Percentiles rank a stretch among this genome's conserved stretches.
Conservation (phyloP, 1,140 invertebrate species). For the Olivierus martensii region DNA sequence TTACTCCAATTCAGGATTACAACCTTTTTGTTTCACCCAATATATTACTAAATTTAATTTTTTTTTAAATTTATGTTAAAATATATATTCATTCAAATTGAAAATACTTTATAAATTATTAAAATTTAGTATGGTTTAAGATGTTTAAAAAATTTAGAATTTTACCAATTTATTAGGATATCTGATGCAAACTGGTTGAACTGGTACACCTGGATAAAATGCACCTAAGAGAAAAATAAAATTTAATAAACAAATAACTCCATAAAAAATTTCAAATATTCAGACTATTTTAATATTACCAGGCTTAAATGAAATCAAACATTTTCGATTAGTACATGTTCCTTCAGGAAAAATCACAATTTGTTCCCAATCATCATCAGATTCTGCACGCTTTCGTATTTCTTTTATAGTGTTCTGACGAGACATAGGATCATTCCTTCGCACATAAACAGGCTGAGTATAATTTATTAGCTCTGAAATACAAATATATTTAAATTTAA, state of each 20-base stretch:
- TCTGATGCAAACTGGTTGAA: slow-evolving; percentile 82
- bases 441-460: slow-evolving; percentile 87
- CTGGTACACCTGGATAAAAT: slow-evolving; percentile 76
- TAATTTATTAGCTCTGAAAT: slow-evolving; percentile 68
- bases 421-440: slow-evolving; percentile 81
- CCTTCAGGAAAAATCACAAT: slow-evolving; percentile 92
- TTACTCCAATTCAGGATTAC: no score
- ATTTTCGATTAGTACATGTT: slow-evolving; percentile 85
- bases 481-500: slow-evolving; percentile 11
- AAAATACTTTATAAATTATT: no score
- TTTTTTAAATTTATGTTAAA: no score
- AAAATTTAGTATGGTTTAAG: no score
- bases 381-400: slow-evolving; percentile 69
- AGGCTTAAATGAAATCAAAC: slow-evolving; percentile 88
- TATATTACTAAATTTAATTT: no score
- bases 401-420: slow-evolving; percentile 79
- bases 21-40: no score
- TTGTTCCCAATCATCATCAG: slow-evolving; percentile 80
- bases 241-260: neutral
- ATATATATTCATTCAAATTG: no score
- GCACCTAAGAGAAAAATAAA: slow-evolving; percentile 26
- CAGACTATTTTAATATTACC: slow-evolving; percentile 39
- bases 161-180: slow-evolving; percentile 71
- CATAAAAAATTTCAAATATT: neutral
- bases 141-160: no score